These are phyloP conservation scores for Dissostichus mawsoni DNA, from an alignment of 2,113 vertebrate genomes.

Conservation along the genomic window DNA sequence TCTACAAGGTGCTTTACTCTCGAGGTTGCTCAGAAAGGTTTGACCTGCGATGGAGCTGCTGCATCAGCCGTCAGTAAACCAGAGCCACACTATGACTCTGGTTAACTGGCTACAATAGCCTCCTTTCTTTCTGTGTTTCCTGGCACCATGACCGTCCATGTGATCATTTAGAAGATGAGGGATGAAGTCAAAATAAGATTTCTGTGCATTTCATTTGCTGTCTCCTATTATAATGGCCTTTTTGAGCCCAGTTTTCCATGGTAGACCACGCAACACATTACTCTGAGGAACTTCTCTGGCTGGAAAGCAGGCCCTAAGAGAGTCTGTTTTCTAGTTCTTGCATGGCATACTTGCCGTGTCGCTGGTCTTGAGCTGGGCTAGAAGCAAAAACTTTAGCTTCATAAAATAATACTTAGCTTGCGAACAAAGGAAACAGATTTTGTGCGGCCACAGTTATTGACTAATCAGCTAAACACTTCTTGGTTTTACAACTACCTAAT, in stretches of 20 bases:
- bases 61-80: neutral
- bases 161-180: constrained; percentile 26
- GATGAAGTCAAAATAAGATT: constrained; percentile 12
- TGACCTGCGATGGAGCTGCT: neutral
- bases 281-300: constrained; percentile 44
- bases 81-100: constrained; percentile 2
- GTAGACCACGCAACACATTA: constrained; percentile 32
- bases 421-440: neutral
- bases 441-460: constrained; percentile 2
- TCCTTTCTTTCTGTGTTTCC: constrained; percentile 24
- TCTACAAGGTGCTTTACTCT: neutral
- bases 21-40: neutral
- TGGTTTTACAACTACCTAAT: neutral
- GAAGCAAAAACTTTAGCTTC: neutral
- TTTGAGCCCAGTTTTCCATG: constrained; percentile 52
- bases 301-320: constrained; percentile 53
- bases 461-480: neutral
- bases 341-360: neutral
- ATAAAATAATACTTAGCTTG: constrained; percentile 19
- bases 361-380: neutral
- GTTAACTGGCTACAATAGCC: constrained; percentile 19
- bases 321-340: constrained; percentile 40
- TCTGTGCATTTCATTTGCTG: constrained; percentile 32
- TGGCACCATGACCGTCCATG: constrained; percentile 21
- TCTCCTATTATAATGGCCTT: constrained; percentile 48